Percentiles rank a stretch among this genome's conserved stretches.
These are phyloP conservation scores for Hyposoter dolosus DNA, from an alignment of 2,888 invertebrate genomes.

Conservation along the genomic window DNA sequence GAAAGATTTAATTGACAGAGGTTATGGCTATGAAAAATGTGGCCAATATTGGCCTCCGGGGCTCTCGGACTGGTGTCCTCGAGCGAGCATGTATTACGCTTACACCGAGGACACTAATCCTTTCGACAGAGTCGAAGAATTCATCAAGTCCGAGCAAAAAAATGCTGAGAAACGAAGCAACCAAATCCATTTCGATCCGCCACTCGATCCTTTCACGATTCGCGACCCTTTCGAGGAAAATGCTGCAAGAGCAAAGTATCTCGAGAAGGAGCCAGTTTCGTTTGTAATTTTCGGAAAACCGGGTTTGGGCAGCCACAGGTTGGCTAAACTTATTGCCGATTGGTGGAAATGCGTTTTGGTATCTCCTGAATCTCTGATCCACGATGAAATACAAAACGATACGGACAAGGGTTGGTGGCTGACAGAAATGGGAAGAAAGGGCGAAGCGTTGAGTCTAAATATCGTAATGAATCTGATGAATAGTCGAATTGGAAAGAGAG, in stretches of 20 bases:
- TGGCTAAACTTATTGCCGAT: constrained; percentile 87
- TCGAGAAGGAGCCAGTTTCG: constrained; percentile 86
- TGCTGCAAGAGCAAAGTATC: constrained; percentile 85
- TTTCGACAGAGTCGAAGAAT: constrained; percentile 79
- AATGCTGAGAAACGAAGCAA: constrained; percentile 24
- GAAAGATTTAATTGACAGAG: constrained; percentile 75
- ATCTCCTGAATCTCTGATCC: constrained; percentile 86
- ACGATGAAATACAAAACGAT: constrained; percentile 87
- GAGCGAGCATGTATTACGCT: constrained; percentile 84
- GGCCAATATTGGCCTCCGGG: constrained; percentile 57
- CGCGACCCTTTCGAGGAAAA: constrained; percentile 86
- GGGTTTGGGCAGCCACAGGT: constrained; percentile 85
- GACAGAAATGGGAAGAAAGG: constrained; percentile 86
- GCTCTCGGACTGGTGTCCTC: constrained; percentile 80
- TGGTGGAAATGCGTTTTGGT: constrained; percentile 87
- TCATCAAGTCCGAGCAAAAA: constrained; percentile 45
- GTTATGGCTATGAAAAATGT: constrained; percentile 64
- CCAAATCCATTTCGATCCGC: constrained; percentile 69
- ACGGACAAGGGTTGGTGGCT: constrained; percentile 87
- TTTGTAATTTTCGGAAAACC: constrained; percentile 88
- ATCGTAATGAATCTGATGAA: constrained; percentile 86
- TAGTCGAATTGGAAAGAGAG: constrained; percentile 85
- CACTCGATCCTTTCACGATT: constrained; percentile 70
- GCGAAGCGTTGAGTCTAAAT: constrained; percentile 86
- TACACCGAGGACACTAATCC: constrained; percentile 84